These are phyloP conservation scores for Xenus cinereus DNA, from an alignment of 2,113 vertebrate genomes.

Conservation along the genomic window DNA sequence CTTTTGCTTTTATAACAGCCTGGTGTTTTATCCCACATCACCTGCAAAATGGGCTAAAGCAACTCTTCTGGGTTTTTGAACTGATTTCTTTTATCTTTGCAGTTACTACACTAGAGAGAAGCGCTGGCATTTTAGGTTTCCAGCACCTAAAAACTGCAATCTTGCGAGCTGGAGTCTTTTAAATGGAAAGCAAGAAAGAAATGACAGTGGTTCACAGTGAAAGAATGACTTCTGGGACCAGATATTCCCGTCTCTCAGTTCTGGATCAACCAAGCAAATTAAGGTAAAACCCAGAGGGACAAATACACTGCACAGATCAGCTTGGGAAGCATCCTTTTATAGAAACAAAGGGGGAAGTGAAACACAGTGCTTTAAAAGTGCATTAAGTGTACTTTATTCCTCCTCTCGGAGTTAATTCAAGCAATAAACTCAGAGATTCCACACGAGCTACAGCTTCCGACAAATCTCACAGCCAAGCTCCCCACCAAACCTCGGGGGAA, in stretches of 20 bases:
- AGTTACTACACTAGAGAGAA: background rate
- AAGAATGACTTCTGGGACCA: conserved; percentile 8
- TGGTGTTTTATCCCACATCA: conserved; percentile 20
- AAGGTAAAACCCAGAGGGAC: conserved; percentile 34
- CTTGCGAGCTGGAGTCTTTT: background rate
- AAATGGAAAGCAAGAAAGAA: conserved; percentile 7
- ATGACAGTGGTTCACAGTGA: background rate
- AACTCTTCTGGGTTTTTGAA: background rate
- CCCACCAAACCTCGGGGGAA: conserved; percentile 13
- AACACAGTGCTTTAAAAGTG: conserved; percentile 15
- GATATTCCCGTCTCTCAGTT: background rate
- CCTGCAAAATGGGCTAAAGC: conserved; percentile 12
- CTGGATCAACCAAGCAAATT: conserved; percentile 21
- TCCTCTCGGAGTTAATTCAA: conserved; percentile 37
- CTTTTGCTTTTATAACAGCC: background rate
- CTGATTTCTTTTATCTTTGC: conserved; percentile 31
- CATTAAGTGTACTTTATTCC: conserved; percentile 26
- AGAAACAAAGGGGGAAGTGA: conserved; percentile 1
- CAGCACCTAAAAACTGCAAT: background rate
- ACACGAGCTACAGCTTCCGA: background rate
- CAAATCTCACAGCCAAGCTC: background rate
- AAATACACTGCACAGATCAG: conserved; percentile 9
- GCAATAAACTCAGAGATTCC: conserved; percentile 26
- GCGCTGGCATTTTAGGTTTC: background rate
- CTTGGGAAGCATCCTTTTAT: conserved; percentile 45